A percentile compares a stretch with the other conserved stretches of the same genome.
phyloP scores from a whole-genome alignment of 2,888 invertebrate genomes.

The Drosophila glabriapex region DNA sequence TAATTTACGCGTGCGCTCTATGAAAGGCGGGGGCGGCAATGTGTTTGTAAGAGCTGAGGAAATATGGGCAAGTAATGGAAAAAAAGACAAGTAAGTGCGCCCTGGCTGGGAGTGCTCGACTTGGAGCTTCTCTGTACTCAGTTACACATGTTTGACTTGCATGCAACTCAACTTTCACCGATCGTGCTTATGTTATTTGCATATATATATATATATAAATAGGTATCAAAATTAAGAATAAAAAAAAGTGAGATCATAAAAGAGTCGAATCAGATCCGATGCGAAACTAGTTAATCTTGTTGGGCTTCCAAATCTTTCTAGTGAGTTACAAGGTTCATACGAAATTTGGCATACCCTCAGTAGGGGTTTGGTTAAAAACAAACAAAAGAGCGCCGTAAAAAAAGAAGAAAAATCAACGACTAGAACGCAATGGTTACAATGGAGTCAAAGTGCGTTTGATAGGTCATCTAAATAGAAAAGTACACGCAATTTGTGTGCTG shows the following conservation, averaged over 20 bases:
- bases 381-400: slow-evolving; percentile 23
- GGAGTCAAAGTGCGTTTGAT: slow-evolving; percentile 80
- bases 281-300: background rate
- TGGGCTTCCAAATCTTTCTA: background rate
- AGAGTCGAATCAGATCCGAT: background rate
- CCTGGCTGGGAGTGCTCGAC: background rate
- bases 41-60: slow-evolving; percentile 21
- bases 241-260: background rate
- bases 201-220: background rate
- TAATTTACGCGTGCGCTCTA: slow-evolving; percentile 81
- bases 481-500: slow-evolving; percentile 78
- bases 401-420: slow-evolving; percentile 51
- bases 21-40: background rate
- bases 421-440: slow-evolving; percentile 20
- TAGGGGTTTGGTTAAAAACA: slow-evolving; percentile 22
- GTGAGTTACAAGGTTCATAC: background rate
- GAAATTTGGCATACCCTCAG: background rate
- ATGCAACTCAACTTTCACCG: background rate
- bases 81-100: slow-evolving; percentile 10
- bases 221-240: background rate
- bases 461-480: slow-evolving; percentile 83
- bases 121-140: slow-evolving; percentile 10
- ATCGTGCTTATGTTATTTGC: background rate
- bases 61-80: slow-evolving; percentile 47
- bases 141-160: background rate